Conservation (phyloP, 2,797 vertebrate genomes). For the Sebastes steindachneri region DNA sequence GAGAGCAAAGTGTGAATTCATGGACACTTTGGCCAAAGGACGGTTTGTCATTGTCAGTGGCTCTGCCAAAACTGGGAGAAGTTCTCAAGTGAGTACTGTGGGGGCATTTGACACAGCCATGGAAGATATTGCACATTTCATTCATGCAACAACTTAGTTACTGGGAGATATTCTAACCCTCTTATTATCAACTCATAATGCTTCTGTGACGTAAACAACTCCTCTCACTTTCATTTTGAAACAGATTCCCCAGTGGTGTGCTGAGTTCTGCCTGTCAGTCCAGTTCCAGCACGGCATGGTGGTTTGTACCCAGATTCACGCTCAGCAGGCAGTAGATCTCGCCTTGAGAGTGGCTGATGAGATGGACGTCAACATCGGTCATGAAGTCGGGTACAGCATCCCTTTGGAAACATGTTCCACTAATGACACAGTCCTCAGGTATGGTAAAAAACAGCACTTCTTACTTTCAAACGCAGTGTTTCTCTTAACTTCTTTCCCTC, state of each 20-base stretch:
- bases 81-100: slow-evolving; percentile 89
- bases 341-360: slow-evolving; percentile 89
- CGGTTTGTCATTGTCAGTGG: slow-evolving; percentile 88
- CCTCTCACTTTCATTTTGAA: slow-evolving; percentile 11
- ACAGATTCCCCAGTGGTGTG: slow-evolving; percentile 93
- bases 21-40: slow-evolving; percentile 85
- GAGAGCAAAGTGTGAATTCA: slow-evolving; percentile 87
- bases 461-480: background rate
- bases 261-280: slow-evolving; percentile 87
- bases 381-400: slow-evolving; percentile 89
- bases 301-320: slow-evolving; percentile 86
- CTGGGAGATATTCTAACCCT: background rate
- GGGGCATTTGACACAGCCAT: background rate
- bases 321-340: slow-evolving; percentile 83
- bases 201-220: background rate
- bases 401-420: slow-evolving; percentile 88
- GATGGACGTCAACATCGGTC: slow-evolving; percentile 91
- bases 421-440: slow-evolving; percentile 89
- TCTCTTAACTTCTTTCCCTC: slow-evolving; percentile 12
- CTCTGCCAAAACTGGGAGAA: slow-evolving; percentile 89
- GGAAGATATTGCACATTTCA: background rate
- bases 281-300: slow-evolving; percentile 84
- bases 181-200: background rate
- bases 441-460: background rate
- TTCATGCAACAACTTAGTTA: background rate